Base-by-base conservation (phyloP, 2,797 vertebrate genomes). In the Sciurus carolinensis region DNA sequence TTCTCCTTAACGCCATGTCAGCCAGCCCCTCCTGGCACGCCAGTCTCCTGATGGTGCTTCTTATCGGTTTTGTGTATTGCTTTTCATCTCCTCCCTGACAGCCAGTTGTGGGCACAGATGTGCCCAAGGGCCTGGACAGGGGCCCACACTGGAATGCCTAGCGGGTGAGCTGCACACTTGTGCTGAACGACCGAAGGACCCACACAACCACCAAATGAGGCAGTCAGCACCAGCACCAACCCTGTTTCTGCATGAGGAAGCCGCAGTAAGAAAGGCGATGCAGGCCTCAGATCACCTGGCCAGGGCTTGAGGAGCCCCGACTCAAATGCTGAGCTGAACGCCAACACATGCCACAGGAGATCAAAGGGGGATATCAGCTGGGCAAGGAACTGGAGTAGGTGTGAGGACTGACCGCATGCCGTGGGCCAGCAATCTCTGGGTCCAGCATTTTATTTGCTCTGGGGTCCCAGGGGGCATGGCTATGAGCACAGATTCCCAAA, bases 171-270 rank as follows among this genome's bases (percentile, higher is more conserved):
- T 3, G 47, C 42, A 13, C 15, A 42, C n/a, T 6, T 64, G 79
- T 82, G 66, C n/a, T 33, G 42, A 94, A 36, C 10, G 39, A 87
- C n/a, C n/a, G 15, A 88, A 54, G 15, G 24, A 79, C 59, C 50
- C 18, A 36, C 36, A 0, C 17, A 36, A 14, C 54, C 26, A 79
- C 8, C 18, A 5, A 52, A 33, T 14, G 52, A 79, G 62, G 44
- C 13, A 39, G 75, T 17, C 24, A 26, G 24, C 24, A 62, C 10
- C 22, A 36, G 24, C 54, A 75, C 90, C 66, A 44, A 42, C 54
- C 72, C 42, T n/a, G 4, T 79, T 72, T 66, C 44, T 14, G 15
- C 57, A 22, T 47, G 36, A 95, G 85, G 73, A 92, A 79, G 77
- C 64, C 15, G 66, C 73, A 17, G 36, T 3, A 30, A 59, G 69